These are phyloP conservation scores for Strigops habroptila DNA, from an alignment of 2,113 vertebrate genomes.

Conservation along the genomic window DNA sequence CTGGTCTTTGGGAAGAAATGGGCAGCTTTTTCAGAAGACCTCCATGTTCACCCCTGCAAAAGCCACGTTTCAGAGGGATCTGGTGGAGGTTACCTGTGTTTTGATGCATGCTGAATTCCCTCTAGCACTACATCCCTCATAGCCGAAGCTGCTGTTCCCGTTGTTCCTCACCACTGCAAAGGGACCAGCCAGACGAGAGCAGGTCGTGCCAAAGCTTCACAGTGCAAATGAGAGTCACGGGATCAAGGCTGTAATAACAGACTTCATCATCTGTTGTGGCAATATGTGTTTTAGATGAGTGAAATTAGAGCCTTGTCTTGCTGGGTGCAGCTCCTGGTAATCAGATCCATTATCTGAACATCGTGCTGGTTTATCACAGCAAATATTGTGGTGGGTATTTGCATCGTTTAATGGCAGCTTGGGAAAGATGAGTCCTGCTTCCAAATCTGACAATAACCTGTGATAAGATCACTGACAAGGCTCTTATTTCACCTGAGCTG, in stretches of 20 bases:
- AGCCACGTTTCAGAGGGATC: background rate
- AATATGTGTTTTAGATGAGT: rapidly evolving
- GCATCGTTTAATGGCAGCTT: background rate
- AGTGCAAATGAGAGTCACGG: rapidly evolving
- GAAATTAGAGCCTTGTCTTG: background rate
- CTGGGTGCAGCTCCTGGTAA: background rate
- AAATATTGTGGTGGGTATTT: background rate
- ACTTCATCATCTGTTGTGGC: background rate
- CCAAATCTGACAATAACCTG: background rate
- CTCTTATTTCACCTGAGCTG: background rate
- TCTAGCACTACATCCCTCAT: rapidly evolving
- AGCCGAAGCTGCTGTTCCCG: rapidly evolving
- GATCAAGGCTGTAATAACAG: background rate
- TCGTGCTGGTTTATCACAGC: background rate
- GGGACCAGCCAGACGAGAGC: background rate
- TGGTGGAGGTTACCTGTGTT: background rate
- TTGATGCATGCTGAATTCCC: background rate
- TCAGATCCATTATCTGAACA: background rate
- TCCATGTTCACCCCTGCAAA: background rate
- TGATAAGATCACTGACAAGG: background rate
- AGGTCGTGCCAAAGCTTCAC: background rate
- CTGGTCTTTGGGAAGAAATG: background rate
- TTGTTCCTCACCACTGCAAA: rapidly evolving
- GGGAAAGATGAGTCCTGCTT: background rate
- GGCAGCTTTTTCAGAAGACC: background rate